These are phyloP conservation scores for Mus minutoides DNA, from an alignment of 2,797 vertebrate genomes.

Conservation along the genomic window DNA sequence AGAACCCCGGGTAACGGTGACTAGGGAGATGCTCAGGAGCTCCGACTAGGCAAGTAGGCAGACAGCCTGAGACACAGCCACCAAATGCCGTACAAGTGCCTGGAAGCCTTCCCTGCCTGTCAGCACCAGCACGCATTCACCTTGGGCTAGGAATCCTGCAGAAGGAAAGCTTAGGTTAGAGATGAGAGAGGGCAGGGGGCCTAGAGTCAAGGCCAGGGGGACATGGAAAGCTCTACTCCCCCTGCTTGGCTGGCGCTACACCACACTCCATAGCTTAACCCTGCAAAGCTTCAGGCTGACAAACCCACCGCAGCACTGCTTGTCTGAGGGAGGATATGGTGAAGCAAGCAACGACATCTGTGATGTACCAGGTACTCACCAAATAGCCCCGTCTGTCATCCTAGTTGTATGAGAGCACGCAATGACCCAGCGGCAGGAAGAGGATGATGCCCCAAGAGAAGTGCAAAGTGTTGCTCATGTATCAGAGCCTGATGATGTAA, in stretches of 20 bases:
- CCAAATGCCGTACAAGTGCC: fast-evolving
- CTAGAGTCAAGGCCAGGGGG: too few species aligned
- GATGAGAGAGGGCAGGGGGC: neutral
- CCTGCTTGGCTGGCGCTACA: neutral
- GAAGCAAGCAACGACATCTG: neutral
- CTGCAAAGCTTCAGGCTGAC: neutral
- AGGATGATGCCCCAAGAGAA: neutral
- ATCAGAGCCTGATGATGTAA: neutral
- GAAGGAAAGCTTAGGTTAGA: neutral
- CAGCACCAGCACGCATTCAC: fast-evolving
- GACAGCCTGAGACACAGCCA: neutral
- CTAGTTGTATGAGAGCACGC: neutral
- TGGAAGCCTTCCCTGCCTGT: neutral
- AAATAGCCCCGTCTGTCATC: neutral
- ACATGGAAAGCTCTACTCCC: neutral
- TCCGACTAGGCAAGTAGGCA: neutral
- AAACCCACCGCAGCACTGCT: neutral
- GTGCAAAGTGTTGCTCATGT: fast-evolving
- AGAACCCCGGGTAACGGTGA: neutral
- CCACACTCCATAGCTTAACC: neutral
- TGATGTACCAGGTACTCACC: neutral
- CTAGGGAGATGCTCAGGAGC: neutral
- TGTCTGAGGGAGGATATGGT: neutral
- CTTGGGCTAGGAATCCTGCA: neutral
- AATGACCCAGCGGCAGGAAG: neutral